Percentiles rank a stretch among this genome's conserved stretches.
Evolutionary conservation across 1,140 invertebrate genomes (phyloP).

Genomic region (Agrilus planipennis): DNA sequence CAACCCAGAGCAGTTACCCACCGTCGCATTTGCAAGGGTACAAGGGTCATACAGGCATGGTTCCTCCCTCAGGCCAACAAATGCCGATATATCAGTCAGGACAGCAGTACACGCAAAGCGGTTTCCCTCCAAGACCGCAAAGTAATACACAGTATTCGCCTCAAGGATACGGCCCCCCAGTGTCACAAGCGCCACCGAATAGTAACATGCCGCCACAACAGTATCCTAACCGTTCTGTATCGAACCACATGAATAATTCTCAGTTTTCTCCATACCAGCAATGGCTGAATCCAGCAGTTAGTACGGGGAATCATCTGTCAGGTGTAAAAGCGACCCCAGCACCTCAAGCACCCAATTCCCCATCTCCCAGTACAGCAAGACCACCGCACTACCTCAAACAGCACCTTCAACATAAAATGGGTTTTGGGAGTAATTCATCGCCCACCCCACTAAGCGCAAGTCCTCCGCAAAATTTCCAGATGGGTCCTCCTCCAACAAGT

Average conservation of each 20-base stretch:
- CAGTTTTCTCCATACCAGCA: constrained; percentile 40
- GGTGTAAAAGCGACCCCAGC: constrained; percentile 18
- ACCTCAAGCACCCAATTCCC: constrained; percentile 15
- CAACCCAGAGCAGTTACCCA: constrained; percentile 54
- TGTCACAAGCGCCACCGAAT: constrained; percentile 29
- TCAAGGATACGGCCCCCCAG: constrained; percentile 37
- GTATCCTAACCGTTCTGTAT: constrained; percentile 39
- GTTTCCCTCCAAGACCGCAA: constrained; percentile 44
- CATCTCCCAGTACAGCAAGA: constrained; percentile 32
- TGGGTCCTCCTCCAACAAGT: constrained; percentile 41
- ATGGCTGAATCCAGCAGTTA: constrained; percentile 26
- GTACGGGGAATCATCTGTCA: constrained; percentile 14
- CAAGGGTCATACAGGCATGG: constrained; percentile 39
- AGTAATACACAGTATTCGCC: constrained; percentile 32
- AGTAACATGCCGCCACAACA: constrained; percentile 35
- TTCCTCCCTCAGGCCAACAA: constrained; percentile 38
- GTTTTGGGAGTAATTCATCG: constrained; percentile 38
- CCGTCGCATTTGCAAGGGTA: constrained; percentile 46
- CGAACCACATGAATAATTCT: constrained; percentile 39
- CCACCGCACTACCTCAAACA: constrained; percentile 53
- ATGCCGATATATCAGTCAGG: constrained; percentile 40
- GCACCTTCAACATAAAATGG: constrained; percentile 53
- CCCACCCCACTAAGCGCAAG: constrained; percentile 42
- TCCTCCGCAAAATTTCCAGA: constrained; percentile 45
- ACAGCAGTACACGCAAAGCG: constrained; percentile 42